A percentile compares a stretch with the other conserved stretches of the same genome.
phyloP scores from a whole-genome alignment of 2,888 invertebrate genomes.

The Calameuta idolon region DNA sequence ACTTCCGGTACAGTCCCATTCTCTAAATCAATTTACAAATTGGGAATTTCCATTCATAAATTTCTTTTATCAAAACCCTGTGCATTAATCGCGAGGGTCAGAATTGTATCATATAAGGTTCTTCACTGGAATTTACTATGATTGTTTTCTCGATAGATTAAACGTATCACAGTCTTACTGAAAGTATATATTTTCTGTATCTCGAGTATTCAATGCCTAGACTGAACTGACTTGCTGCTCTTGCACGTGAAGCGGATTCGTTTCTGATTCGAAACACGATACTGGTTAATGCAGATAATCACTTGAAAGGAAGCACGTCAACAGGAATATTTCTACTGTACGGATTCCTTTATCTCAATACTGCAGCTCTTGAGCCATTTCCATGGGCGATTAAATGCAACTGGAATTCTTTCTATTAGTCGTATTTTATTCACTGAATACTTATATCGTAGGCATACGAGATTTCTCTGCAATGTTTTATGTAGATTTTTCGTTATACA shows the following conservation, averaged over 20 bases:
- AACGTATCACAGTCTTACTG: background rate
- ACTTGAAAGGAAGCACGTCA: background rate
- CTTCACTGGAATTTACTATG: background rate
- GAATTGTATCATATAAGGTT: background rate
- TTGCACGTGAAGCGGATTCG: background rate
- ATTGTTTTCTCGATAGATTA: background rate
- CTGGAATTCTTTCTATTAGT: background rate
- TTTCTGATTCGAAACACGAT: background rate
- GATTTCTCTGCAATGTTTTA: background rate
- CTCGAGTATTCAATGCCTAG: background rate
- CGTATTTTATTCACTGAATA: background rate
- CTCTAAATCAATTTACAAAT: background rate
- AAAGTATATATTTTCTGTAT: background rate
- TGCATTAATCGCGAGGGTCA: background rate
- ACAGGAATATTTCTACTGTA: background rate
- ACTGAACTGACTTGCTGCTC: background rate
- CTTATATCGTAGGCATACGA: background rate
- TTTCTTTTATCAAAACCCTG: background rate
- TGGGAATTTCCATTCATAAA: background rate
- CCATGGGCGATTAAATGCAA: background rate
- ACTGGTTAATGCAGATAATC: background rate
- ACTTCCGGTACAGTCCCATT: constrained; percentile 10
- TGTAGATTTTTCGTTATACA: too few relatives aligned
- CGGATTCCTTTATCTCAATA: background rate
- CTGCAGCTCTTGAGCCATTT: background rate